Evolutionary conservation across 2,888 invertebrate genomes (phyloP), one percentile per base, ranked within the genome.

Genomic region (Augiades crinisus): DNA sequence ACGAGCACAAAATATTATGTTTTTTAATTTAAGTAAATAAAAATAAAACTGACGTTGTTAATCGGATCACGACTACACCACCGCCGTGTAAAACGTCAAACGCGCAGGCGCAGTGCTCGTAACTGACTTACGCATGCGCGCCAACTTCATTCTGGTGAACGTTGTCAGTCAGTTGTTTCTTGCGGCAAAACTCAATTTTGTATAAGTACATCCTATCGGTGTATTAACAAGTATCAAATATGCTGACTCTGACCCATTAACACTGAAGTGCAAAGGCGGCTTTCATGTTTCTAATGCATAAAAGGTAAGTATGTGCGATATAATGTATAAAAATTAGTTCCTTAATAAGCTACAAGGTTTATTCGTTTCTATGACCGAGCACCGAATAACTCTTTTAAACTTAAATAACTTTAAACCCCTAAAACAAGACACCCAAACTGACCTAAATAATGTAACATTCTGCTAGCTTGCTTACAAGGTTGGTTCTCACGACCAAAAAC

Each of bases 61-160:
- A 88, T 86, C 86, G 88, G 88, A 89, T 89, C 88, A 86, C 81
- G 78, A 88, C 80, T 78, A 76, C 85, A 76, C 78, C 88, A 88
- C 89, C 88, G 88, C 88, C 88, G 87, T 87, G 74, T 86, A 84
- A 70, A 80, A 82, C 87, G 88, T 86, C 86, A 82, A 80, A 79
- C 88, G 87, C 88, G 89, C 89, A 87, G 72, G 87, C 89, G 88
- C 89, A 80, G 78, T 78, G 84, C 86, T 78, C 77, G 76, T 79
- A 76, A 89, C 89, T 89, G 88, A 85, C 81, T 81, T 81, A 75
- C 74, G 76, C 81, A 74, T 75, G 78, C 79, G 82, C 75, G 69
- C 73, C 63, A 81, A 88, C 88, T 89, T 89, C 89, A 81, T 70
- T 56, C 65, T 70, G 59, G 55, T 72, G 63, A 59, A 69, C 80